These are phyloP conservation scores for Tiliqua scincoides DNA, from an alignment of 2,113 vertebrate genomes.

Conservation along the genomic window DNA sequence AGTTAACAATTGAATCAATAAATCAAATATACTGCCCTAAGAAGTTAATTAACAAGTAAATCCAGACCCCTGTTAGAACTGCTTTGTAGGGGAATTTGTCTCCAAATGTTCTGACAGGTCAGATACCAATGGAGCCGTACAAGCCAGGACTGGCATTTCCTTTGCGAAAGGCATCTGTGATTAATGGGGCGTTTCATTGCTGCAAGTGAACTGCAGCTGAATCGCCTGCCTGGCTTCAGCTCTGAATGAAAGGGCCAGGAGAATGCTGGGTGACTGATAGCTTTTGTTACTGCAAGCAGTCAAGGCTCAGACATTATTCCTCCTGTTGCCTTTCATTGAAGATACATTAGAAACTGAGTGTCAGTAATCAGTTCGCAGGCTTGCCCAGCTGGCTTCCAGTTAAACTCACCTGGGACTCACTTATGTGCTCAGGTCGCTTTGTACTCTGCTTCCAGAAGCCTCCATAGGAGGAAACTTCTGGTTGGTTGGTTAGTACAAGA, in stretches of 20 bases:
- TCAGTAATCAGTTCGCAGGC: not conserved
- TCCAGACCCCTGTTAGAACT: constrained; percentile 62
- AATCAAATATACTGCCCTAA: constrained; percentile 60
- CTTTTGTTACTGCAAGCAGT: constrained; percentile 5
- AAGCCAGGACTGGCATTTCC: constrained; percentile 71
- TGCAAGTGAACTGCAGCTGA: constrained; percentile 61
- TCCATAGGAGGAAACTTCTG: not conserved
- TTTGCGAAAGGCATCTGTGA: constrained; percentile 72
- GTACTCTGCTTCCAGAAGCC: not conserved
- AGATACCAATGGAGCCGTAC: constrained; percentile 67
- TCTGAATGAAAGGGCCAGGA: constrained; percentile 60
- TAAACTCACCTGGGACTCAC: not conserved
- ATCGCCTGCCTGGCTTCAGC: constrained; percentile 57
- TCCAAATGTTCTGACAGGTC: constrained; percentile 64
- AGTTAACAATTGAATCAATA: constrained; percentile 64
- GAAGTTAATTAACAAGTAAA: constrained; percentile 71
- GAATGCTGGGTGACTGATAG: constrained; percentile 34
- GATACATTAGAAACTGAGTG: not conserved
- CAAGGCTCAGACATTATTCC: not conserved
- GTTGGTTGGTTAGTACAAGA: not conserved
- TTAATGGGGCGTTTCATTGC: constrained; percentile 75
- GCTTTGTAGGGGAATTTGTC: constrained; percentile 61
- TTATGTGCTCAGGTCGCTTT: not conserved
- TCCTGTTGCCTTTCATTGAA: rapidly evolving
- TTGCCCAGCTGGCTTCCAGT: not conserved